Evolutionary conservation across 2,797 vertebrate genomes (phyloP), one percentile per base, ranked within the genome.

Genomic region (Parotocinclus haroldoi): DNA sequence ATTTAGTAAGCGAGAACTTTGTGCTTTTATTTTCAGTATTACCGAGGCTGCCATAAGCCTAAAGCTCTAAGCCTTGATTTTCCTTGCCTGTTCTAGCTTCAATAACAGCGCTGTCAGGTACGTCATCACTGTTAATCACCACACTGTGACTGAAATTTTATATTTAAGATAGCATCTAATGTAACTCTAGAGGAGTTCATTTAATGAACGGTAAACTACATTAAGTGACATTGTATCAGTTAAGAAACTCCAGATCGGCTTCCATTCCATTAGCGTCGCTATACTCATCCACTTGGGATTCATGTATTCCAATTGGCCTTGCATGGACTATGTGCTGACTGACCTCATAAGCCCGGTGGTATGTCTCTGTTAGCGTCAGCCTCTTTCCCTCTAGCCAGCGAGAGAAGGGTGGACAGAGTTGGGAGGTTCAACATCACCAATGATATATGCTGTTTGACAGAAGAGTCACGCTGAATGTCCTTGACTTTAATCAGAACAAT

Each of bases 401-500:
- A 67, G 63, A 57, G 62, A 44, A 49, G 45, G 58, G 45, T 66
- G 59, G 39, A 88, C 89, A 75, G 57, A 72, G 38, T 66, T 68
- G 69, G 84, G 84, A 79, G 92, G 91, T 92, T 93, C 91, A 93
- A 88, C 92, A 91, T 92, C 86, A 86, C 89, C 94, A 90, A 92
- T 96, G 95, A 98, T 98, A 89, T 94, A 99, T 98, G 94, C 78
- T 89, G 96, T 96, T 95, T 58, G 69, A 72, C 89, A 85, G 91
- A 94, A 94, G 85, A 95, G 93, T 92, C 93, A 92, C 89, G 93
- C 91, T 80, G 89, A 98, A 94, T 81, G 96, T 96, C 96, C 95
- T 98, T 98, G 95, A 95, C 91, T 95, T 98, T 96, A 97, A 98
- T 98, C 95, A 98, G 97, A 98, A 96, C 94, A 96, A 94, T 97